Evolutionary conservation across 2,113 vertebrate genomes (phyloP).

Genomic region (Bos indicus): DNA sequence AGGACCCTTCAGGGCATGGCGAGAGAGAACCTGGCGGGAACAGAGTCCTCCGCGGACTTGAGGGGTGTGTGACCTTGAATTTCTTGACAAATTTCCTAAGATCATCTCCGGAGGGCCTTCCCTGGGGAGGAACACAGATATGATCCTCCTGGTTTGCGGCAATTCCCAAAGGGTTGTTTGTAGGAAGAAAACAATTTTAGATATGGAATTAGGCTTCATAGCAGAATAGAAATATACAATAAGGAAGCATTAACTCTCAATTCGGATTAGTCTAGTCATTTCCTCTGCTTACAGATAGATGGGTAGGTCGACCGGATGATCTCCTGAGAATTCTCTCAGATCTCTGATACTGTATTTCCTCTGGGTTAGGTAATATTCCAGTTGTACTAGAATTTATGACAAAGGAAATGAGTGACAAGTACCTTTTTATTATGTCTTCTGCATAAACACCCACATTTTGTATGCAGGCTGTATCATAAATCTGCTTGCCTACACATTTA

Average conservation of each 20-base stretch:
- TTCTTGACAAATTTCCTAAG: neutral
- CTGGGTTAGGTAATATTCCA: slow-evolving; percentile 27
- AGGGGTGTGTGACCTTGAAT: neutral
- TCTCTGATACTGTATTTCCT: slow-evolving; percentile 1
- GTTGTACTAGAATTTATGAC: slow-evolving; percentile 8
- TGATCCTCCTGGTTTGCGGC: neutral
- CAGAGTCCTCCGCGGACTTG: neutral
- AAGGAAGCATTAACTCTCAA: neutral
- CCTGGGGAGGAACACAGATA: neutral
- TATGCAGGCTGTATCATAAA: neutral
- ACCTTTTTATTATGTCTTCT: neutral
- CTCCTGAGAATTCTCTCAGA: slow-evolving; percentile 32
- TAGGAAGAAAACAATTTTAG: slow-evolving; percentile 25
- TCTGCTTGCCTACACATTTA: neutral
- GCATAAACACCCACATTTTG: neutral
- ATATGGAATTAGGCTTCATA: neutral
- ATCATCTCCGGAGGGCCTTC: neutral
- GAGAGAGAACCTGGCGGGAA: neutral
- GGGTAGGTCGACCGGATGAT: neutral
- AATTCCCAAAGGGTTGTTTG: neutral
- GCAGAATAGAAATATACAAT: neutral
- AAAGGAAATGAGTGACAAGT: slow-evolving; percentile 33
- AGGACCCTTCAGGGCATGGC: neutral
- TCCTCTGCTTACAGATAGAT: neutral
- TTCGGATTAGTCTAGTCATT: slow-evolving; percentile 4